Percentiles rank a stretch among this genome's conserved stretches.
phyloP scores from a whole-genome alignment of 2,888 invertebrate species.

The Scaptomyza parva region DNA sequence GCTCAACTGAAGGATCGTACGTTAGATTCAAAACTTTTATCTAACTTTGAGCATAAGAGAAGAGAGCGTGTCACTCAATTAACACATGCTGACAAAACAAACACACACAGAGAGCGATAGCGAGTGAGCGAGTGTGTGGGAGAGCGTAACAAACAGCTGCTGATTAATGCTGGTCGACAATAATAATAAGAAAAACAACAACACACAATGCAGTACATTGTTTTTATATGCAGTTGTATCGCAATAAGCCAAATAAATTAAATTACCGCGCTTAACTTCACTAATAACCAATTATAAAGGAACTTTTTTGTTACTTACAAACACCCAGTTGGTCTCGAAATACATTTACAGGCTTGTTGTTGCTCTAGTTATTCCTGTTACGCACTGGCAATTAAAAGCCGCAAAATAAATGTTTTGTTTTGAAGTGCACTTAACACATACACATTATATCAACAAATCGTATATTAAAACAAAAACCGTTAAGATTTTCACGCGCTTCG shows the following conservation, averaged over 20 bases:
- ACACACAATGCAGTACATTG: slow-evolving; percentile 13
- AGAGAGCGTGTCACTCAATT: slow-evolving; percentile 15
- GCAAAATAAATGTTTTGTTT: slow-evolving; percentile 3
- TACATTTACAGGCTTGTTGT: slow-evolving; percentile 63
- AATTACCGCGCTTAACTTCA: slow-evolving; percentile 5
- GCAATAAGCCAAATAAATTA: slow-evolving; percentile 34
- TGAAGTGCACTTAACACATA: slow-evolving; percentile 5
- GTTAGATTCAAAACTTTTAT: slow-evolving; percentile 14
- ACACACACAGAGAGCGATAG: slow-evolving; percentile 5
- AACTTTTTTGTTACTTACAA: slow-evolving; percentile 76
- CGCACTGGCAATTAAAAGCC: slow-evolving; percentile 17
- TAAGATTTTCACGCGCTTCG: slow-evolving; percentile 24
- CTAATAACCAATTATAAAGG: slow-evolving; percentile 29
- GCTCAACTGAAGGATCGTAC: slow-evolving; percentile 20
- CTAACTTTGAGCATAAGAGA: neutral
- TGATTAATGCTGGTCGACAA: slow-evolving; percentile 43
- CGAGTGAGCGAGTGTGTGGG: slow-evolving; percentile 8
- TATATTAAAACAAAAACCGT: slow-evolving; percentile 31
- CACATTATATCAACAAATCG: slow-evolving; percentile 19
- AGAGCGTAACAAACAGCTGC: slow-evolving; percentile 46
- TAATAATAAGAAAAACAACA: slow-evolving; percentile 26
- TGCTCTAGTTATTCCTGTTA: neutral
- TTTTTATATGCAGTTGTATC: slow-evolving; percentile 8
- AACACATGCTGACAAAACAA: slow-evolving; percentile 9
- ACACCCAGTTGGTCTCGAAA: slow-evolving; percentile 82